These are phyloP conservation scores for Philotrypesis tridentata DNA, from an alignment of 1,140 invertebrate genomes.

Conservation along the genomic window DNA sequence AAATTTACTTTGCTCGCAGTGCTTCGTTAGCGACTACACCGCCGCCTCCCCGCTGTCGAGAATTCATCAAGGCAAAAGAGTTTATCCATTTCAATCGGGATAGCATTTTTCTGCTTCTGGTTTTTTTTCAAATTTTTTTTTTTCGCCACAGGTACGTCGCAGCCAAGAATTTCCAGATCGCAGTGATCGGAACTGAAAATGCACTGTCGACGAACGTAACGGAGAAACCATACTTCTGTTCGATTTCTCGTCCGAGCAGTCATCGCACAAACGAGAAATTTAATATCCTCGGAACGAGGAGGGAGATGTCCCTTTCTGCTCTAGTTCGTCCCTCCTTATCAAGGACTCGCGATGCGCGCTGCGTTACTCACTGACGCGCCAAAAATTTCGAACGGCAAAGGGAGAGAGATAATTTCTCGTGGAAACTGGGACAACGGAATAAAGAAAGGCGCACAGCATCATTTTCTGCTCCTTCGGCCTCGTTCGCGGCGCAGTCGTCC, in stretches of 20 bases:
- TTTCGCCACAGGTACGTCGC: neutral
- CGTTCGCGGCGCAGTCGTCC: neutral
- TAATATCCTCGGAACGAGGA: neutral
- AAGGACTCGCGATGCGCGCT: neutral
- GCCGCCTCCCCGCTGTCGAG: no score
- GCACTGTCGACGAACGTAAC: neutral
- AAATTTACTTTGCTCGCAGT: neutral
- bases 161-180: neutral
- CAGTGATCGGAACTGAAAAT: neutral
- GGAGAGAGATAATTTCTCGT: neutral
- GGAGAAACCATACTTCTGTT: neutral
- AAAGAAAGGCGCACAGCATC: neutral
- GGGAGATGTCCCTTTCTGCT: no score
- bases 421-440: neutral
- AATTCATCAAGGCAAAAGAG: neutral
- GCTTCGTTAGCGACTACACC: neutral
- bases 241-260: neutral
- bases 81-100: neutral
- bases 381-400: neutral
- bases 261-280: neutral
- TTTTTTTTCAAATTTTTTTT: neutral
- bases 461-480: neutral
- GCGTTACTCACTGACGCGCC: no score
- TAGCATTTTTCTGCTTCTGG: no score
- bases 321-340: neutral